These are phyloP conservation scores for Prenolepis imparis DNA, from an alignment of 2,888 invertebrate genomes.

Conservation along the genomic window DNA sequence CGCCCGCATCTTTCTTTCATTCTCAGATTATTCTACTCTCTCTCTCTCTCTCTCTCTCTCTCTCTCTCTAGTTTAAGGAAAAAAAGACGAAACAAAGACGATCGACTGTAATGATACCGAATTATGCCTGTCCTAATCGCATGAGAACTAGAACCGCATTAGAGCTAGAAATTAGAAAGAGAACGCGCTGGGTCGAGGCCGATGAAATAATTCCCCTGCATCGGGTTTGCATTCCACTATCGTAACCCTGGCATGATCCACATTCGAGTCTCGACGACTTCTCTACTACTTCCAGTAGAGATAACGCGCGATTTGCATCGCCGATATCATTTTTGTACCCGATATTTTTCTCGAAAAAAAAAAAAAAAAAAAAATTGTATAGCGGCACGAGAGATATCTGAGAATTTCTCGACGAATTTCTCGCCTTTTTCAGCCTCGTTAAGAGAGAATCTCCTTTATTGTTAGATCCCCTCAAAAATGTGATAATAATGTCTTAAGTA, in stretches of 20 bases:
- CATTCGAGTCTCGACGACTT: conserved; percentile 45
- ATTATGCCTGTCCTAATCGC: conserved; percentile 35
- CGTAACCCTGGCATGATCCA: conserved; percentile 54
- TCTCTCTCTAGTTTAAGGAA: conserved; percentile 17
- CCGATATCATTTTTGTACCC: not conserved
- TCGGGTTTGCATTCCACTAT: conserved; percentile 36
- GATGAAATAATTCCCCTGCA: conserved; percentile 40
- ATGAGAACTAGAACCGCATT: not conserved
- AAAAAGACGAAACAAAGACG: not conserved
- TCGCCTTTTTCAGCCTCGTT: not conserved
- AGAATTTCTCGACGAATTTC: not conserved
- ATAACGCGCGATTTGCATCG: conserved; percentile 35
- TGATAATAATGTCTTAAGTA: not conserved
- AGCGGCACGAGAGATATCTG: not conserved
- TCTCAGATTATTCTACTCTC: not conserved
- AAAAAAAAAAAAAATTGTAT: not conserved
- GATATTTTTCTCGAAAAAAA: not conserved
- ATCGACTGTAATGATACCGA: conserved; percentile 26
- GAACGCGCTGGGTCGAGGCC: conserved; percentile 41
- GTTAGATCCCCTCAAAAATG: not conserved
- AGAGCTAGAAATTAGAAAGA: conserved; percentile 18
- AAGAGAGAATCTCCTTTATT: not conserved
- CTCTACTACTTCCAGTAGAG: not conserved
- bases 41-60: conserved; percentile 17
- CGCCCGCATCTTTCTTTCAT: conserved; percentile 31